Evolutionary conservation across 2,888 invertebrate species (phyloP).

Genomic region (Phyto melanocephala): DNA sequence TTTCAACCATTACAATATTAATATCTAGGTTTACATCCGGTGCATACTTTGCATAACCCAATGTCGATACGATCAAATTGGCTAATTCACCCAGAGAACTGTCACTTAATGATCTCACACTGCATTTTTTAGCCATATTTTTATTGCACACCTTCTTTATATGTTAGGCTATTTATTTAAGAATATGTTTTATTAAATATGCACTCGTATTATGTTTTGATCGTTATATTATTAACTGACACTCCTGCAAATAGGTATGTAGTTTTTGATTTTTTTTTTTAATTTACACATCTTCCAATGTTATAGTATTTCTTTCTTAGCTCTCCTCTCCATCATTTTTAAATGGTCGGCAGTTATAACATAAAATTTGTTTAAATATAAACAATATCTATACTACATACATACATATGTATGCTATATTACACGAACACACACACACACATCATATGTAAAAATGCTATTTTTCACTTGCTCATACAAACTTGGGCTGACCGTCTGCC

Average conservation of each 20-base stretch:
- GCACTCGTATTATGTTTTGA: too few relatives aligned
- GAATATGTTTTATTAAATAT: too few relatives aligned
- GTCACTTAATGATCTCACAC: constrained; percentile 82
- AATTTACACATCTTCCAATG: neutral
- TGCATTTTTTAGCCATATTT: constrained; percentile 83
- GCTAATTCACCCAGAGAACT: constrained; percentile 82
- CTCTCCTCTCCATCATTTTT: neutral
- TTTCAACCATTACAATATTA: constrained; percentile 81
- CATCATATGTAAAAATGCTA: neutral
- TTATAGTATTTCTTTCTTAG: neutral
- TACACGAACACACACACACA: neutral
- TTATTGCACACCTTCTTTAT: too few relatives aligned
- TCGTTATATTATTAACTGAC: neutral
- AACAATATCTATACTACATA: constrained; percentile 12
- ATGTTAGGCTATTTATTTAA: too few relatives aligned
- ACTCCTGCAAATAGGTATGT: too few relatives aligned
- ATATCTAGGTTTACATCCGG: constrained; percentile 82
- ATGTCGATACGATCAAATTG: constrained; percentile 81
- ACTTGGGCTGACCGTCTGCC: neutral
- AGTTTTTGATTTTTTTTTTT: neutral
- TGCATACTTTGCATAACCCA: constrained; percentile 81
- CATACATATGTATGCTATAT: too few relatives aligned
- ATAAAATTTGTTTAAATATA: constrained; percentile 38
- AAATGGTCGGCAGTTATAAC: too few relatives aligned
- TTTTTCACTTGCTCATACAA: neutral